These are phyloP conservation scores for Thunnus thynnus DNA, from an alignment of 2,113 vertebrate genomes.

Conservation along the genomic window DNA sequence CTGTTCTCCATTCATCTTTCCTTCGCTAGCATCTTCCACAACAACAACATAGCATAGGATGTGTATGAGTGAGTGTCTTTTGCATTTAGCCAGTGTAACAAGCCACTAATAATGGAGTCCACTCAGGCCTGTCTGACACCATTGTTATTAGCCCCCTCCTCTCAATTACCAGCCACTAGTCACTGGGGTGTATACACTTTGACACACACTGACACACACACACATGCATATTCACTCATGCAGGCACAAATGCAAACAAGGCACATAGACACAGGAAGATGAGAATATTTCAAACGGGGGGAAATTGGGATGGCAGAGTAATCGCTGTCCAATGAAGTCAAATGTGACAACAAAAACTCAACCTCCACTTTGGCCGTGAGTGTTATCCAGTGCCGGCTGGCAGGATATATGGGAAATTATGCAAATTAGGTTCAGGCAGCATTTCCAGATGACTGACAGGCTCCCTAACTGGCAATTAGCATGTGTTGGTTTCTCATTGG, in stretches of 20 bases:
- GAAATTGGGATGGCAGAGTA: constrained; percentile 35
- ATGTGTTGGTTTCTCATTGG: constrained; percentile 68
- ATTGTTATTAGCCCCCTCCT: constrained; percentile 70
- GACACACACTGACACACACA: constrained; percentile 42
- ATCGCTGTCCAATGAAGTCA: constrained; percentile 55
- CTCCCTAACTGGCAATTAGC: constrained; percentile 73
- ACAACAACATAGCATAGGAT: neutral
- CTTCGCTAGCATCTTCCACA: neutral
- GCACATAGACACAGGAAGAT: constrained; percentile 15
- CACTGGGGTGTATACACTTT: constrained; percentile 23
- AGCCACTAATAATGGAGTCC: constrained; percentile 57
- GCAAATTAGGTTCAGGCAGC: constrained; percentile 59
- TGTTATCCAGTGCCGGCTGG: constrained; percentile 24
- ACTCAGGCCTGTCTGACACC: constrained; percentile 67
- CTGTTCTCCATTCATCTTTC: constrained; percentile 30
- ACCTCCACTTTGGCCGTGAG: constrained; percentile 20
- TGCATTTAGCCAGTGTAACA: constrained; percentile 49
- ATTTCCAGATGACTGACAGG: constrained; percentile 72
- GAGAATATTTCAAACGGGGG: constrained; percentile 34
- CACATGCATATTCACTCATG: constrained; percentile 41
- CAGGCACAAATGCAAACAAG: constrained; percentile 38
- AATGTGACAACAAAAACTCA: constrained; percentile 53
- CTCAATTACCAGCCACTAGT: constrained; percentile 64
- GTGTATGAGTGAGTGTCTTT: neutral
- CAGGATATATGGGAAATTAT: constrained; percentile 67